A percentile compares a stretch with the other conserved stretches of the same genome.
These are phyloP conservation scores for Paramuricea clavata DNA, from an alignment of 92 coral and sea anemone species.

Conservation along the genomic window DNA sequence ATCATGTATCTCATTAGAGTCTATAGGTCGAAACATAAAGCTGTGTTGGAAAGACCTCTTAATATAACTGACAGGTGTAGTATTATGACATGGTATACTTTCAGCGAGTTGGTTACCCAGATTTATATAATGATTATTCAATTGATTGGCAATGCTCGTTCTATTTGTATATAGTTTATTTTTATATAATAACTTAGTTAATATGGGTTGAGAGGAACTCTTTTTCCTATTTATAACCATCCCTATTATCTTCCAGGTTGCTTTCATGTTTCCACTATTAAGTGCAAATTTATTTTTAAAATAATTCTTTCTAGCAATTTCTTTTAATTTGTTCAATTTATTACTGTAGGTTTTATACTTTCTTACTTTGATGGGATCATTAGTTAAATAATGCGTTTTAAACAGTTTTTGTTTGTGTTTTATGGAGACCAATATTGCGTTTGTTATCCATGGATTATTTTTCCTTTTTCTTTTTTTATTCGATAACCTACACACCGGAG, in stretches of 20 bases:
- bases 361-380: too few relatives aligned
- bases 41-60: constrained; percentile 54
- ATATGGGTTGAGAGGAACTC: constrained; percentile 16
- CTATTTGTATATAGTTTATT: too few relatives aligned
- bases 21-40: constrained; percentile 1
- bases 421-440: constrained; percentile 57
- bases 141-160: constrained; percentile 46
- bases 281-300: constrained; percentile 23
- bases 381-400: constrained; percentile 59
- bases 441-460: constrained; percentile 64
- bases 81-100: constrained; percentile 54
- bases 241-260: constrained; percentile 66
- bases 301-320: constrained; percentile 1
- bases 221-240: constrained; percentile 63
- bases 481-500: constrained; percentile 53
- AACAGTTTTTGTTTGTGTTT: constrained; percentile 57
- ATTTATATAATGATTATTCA: too few relatives aligned
- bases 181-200: constrained; percentile 49
- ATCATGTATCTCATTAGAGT: too few relatives aligned
- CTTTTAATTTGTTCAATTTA: constrained; percentile 54
- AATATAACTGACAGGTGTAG: constrained; percentile 46
- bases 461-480: constrained; percentile 47
- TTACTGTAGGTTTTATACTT: too few relatives aligned
- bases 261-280: constrained; percentile 59
- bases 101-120: constrained; percentile 48